These are phyloP conservation scores for Serrognathus titanus DNA, from an alignment of 2,888 invertebrate genomes.

Conservation along the genomic window DNA sequence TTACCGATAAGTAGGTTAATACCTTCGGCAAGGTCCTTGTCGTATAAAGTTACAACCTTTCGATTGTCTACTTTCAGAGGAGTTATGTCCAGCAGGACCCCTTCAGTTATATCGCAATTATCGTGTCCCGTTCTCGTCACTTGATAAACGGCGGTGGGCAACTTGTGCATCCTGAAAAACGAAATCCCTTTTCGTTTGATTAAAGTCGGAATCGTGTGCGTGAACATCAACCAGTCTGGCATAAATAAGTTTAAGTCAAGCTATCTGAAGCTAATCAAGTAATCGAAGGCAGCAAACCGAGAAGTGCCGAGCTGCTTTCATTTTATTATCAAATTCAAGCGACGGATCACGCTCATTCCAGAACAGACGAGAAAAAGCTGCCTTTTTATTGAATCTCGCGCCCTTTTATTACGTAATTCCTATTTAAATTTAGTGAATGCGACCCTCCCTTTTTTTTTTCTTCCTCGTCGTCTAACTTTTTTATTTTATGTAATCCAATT, in stretches of 20 bases:
- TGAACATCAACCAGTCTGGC: no score
- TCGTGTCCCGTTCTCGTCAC: conserved; percentile 69
- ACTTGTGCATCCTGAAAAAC: conserved; percentile 54
- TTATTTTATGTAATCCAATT: no score
- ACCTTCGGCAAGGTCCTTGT: conserved; percentile 70
- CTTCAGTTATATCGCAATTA: conserved; percentile 68
- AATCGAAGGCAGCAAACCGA: no score
- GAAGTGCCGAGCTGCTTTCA: background rate
- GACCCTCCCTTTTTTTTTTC: no score
- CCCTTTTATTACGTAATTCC: no score
- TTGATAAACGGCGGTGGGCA: conserved; percentile 64
- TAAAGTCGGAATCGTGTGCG: background rate
- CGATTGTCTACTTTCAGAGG: conserved; percentile 63
- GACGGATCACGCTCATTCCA: no score
- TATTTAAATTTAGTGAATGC: no score
- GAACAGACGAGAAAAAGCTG: no score
- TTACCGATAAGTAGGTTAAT: conserved; percentile 70
- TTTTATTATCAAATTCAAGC: background rate
- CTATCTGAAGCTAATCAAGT: no score
- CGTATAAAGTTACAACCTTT: conserved; percentile 68
- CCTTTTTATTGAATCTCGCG: no score
- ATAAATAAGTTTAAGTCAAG: no score
- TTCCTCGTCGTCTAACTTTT: no score
- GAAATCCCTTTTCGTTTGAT: conserved; percentile 21
- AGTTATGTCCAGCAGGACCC: conserved; percentile 66